phyloP scores from a whole-genome alignment of 2,888 invertebrate genomes.

The Iselma pallidipennis region DNA sequence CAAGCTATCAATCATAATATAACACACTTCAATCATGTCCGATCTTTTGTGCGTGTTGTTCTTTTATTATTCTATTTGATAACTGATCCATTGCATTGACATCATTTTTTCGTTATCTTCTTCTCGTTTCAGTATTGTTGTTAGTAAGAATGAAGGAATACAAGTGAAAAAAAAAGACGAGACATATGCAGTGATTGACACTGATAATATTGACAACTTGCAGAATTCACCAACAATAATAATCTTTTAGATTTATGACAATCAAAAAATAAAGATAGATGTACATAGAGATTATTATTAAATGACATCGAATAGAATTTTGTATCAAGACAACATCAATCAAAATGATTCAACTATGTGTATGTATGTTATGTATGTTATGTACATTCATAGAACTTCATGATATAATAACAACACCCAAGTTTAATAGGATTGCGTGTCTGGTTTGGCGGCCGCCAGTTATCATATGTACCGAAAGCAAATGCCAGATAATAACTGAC shows the following conservation, averaged over 20 bases:
- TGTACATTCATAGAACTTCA: too few relatives aligned
- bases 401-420: slow-evolving; percentile 2
- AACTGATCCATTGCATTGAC: too few relatives aligned
- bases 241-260: not conserved
- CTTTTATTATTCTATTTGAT: not conserved
- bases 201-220: not conserved
- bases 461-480: slow-evolving; percentile 17
- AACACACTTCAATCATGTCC: not conserved
- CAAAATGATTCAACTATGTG: slow-evolving; percentile 20
- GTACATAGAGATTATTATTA: slow-evolving; percentile 18
- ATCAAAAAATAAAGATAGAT: not conserved
- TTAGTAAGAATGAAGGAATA: too few relatives aligned
- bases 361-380: too few relatives aligned
- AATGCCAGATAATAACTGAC: slow-evolving; percentile 25
- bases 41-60: not conserved
- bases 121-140: not conserved
- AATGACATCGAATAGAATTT: slow-evolving; percentile 23
- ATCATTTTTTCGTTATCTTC: not conserved
- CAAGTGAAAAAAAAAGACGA: not conserved
- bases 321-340: slow-evolving; percentile 25
- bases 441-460: slow-evolving; percentile 19
- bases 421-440: slow-evolving; percentile 26
- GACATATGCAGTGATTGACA: not conserved
- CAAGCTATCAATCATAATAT: not conserved
- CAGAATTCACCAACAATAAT: not conserved